Evolutionary conservation across 2,888 invertebrate genomes (phyloP).

Genomic region (Caenorhabditis japonica): DNA sequence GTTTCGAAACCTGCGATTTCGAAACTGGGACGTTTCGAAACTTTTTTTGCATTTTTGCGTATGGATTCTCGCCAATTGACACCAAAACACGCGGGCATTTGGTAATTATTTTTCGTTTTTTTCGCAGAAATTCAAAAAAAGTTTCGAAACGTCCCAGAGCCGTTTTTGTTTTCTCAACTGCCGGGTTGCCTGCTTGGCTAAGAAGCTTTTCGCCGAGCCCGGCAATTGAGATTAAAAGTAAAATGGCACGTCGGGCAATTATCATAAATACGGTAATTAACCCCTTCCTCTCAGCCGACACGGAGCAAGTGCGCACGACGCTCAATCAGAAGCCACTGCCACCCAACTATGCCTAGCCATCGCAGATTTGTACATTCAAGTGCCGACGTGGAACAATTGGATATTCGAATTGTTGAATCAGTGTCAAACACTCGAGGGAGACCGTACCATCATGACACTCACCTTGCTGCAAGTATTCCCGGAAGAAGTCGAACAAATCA

Average conservation of each 20-base stretch:
- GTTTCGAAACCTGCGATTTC: no score
- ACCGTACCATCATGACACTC: slow-evolving; percentile 85
- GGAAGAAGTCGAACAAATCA: slow-evolving; percentile 83
- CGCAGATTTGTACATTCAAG: slow-evolving; percentile 92
- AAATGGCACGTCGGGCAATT: no score
- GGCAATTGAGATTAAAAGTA: no score
- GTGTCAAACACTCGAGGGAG: slow-evolving; percentile 78
- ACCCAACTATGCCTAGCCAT: slow-evolving; percentile 90
- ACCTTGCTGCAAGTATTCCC: slow-evolving; percentile 94
- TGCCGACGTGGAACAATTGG: slow-evolving; percentile 92
- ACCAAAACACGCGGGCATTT: no score
- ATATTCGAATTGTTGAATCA: slow-evolving; percentile 87
- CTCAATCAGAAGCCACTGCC: slow-evolving; percentile 83
- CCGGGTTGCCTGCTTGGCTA: no score
- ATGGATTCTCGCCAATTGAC: background rate
- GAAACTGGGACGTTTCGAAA: no score
- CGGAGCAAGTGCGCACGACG: slow-evolving; percentile 54
- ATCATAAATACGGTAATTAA: no score
- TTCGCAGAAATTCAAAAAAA: no score
- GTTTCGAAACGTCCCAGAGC: no score
- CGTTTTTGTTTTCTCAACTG: no score
- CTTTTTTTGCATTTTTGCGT: background rate
- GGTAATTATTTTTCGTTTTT: no score
- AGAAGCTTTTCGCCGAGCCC: no score
- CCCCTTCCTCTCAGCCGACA: slow-evolving; percentile 47